These are phyloP conservation scores for Lathamus discolor DNA, from an alignment of 2,113 vertebrate species.

Conservation along the genomic window DNA sequence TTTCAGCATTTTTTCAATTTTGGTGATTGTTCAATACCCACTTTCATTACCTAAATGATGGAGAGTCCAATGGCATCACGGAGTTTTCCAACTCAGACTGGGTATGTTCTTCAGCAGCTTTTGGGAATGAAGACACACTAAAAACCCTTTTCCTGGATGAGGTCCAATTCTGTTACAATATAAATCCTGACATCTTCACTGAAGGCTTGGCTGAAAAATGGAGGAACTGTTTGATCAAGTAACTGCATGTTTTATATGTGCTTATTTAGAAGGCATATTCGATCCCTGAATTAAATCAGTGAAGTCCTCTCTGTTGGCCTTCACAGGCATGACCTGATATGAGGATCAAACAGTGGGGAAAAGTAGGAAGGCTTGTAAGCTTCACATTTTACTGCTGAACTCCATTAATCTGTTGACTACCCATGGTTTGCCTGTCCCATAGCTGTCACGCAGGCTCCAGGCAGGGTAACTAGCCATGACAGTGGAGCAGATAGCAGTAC, in stretches of 20 bases:
- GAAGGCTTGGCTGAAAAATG: background rate
- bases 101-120: background rate
- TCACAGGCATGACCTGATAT: background rate
- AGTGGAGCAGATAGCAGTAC: background rate
- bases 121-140: background rate
- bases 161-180: background rate
- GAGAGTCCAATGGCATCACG: background rate
- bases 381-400: background rate
- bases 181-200: background rate
- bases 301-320: background rate
- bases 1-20: background rate
- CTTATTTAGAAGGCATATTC: background rate
- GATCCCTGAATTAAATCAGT: background rate
- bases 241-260: background rate
- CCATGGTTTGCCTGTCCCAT: background rate
- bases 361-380: background rate
- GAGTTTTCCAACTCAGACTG: background rate
- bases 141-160: background rate
- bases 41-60: background rate
- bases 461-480: background rate
- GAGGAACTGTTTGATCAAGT: background rate
- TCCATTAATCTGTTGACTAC: background rate
- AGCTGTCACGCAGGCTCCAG: background rate
- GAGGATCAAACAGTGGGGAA: background rate
- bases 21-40: background rate